Evolutionary conservation across 2,888 invertebrate species (phyloP).

Genomic region (Myopa testacea): DNA sequence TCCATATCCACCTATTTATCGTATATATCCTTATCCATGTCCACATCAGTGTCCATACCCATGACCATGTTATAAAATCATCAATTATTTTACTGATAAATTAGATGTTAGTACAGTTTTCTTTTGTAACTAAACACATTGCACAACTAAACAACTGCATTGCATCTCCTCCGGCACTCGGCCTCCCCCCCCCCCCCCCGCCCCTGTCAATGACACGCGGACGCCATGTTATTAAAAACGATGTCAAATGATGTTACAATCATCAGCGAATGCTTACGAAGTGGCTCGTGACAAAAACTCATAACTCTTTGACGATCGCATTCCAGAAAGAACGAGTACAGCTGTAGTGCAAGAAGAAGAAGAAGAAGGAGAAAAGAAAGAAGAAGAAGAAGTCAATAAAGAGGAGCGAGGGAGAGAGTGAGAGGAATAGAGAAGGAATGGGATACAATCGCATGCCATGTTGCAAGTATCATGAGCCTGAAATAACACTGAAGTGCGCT

Average conservation of each 20-base stretch:
- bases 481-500: not conserved
- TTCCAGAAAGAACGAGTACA: not conserved
- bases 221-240: conserved; percentile 37
- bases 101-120: no score
- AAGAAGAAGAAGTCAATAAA: not conserved
- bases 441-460: not conserved
- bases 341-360: not conserved
- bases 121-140: not conserved
- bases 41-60: no score
- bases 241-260: conserved; percentile 36
- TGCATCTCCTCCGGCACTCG: no score
- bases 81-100: no score
- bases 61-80: no score
- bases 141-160: no score
- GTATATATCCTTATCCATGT: no score
- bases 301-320: conserved; percentile 31
- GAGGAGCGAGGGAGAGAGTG: not conserved
- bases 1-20: no score
- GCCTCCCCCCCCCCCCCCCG: not conserved
- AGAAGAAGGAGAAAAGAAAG: not conserved
- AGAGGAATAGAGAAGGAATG: not conserved
- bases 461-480: not conserved
- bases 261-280: conserved; percentile 36
- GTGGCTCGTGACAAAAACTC: conserved; percentile 41
- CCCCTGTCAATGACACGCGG: not conserved